Evolutionary conservation across 2,113 vertebrate genomes (phyloP).

Genomic region (Nettapus auritus): DNA sequence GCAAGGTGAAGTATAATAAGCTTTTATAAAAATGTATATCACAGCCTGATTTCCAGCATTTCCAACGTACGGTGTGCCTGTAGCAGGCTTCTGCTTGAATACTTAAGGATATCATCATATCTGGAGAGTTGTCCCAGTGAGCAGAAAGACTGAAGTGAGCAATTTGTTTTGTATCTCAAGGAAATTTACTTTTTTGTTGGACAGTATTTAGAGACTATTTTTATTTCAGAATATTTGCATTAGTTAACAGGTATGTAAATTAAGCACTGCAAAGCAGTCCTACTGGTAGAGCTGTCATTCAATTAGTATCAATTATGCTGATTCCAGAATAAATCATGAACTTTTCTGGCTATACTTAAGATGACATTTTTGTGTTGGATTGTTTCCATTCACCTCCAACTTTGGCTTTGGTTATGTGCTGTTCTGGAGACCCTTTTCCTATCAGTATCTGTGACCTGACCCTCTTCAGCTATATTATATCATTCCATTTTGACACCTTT

Average conservation of each 20-base stretch:
- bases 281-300: background rate
- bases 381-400: conserved; percentile 51
- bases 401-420: conserved; percentile 59
- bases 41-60: background rate
- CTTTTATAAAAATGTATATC: background rate
- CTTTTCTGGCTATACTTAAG: background rate
- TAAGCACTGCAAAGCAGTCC: background rate
- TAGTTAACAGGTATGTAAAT: background rate
- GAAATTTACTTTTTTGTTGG: background rate
- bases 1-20: background rate
- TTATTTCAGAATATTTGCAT: background rate
- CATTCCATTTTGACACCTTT: conserved; percentile 90
- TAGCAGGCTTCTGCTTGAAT: background rate
- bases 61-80: background rate
- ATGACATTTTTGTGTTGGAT: background rate
- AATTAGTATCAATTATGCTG: conserved; percentile 21
- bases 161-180: background rate
- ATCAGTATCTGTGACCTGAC: conserved; percentile 76
- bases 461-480: conserved; percentile 83
- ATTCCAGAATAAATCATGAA: conserved; percentile 13
- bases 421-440: conserved; percentile 67
- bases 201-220: background rate
- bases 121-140: background rate
- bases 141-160: background rate
- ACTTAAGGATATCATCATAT: accelerated